Evolutionary conservation across 2,113 vertebrate genomes (phyloP), one percentile per base, ranked within the genome.

Genomic region (Neolamprologus sp.): DNA sequence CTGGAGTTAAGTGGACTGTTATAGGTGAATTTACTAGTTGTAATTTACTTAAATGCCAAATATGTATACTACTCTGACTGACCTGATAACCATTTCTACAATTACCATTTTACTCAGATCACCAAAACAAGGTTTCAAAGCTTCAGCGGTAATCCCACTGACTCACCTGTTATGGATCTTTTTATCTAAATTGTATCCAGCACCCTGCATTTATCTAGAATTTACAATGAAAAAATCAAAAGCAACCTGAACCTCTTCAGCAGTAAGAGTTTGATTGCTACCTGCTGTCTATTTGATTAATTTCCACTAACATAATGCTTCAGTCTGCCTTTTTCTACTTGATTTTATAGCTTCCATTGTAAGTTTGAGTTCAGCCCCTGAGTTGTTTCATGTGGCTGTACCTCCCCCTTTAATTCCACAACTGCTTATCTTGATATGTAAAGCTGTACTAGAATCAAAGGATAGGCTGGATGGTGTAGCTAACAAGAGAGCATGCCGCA

Each of bases 261-360:
- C 55, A 60, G 30, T 12, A 78, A 51, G 26, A 51, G 73, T 78
- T 51, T 51, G 73, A 78, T n/a, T 78, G 45, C 26, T 78, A 51
- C 80, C 84, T 68, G 88, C 37, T 86, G 89, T 80, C 57, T 23
- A 63, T 90, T 85, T 92, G 82, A 89, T 89, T 81, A 83, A 83
- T 81, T 87, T 83, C 86, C 80, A 63, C 35, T 8, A 45, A 33
- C 37, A n/a, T 12, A 82, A 30, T 47, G 37, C 40, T 26, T 57
- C 16, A 28, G 9, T 45, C 21, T 47, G 40, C 40, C 68, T 73
- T 47, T 78, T 75, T 51, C n/a, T 37, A 37, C 33, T 10, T 21
- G 19, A 54, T 23, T 80, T 54, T 54, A 35, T 51, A 21, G 33
- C 30, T 54, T 54, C 12, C 8, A 54, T 23, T 37, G 19, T 47